Base-by-base conservation (phyloP, 35 echinoderm and acorn worm genomes). In the Heliocidaris erythrogramma region DNA sequence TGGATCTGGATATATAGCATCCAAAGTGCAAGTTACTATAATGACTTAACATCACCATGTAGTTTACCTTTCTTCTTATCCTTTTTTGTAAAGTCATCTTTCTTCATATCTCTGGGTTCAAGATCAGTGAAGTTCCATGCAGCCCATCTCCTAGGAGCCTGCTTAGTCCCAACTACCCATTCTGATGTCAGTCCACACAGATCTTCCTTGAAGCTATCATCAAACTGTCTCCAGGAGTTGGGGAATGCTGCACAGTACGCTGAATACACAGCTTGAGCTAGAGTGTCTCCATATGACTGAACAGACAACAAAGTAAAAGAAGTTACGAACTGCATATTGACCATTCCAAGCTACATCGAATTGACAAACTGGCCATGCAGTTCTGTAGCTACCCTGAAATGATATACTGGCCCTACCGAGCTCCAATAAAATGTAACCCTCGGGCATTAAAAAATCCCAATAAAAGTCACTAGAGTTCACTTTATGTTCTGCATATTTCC, bases 171-270 rank as follows among this genome's bases (percentile, higher is more conserved):
- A 42, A 93, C 95, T 0, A 99, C 94, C 98, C 98, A 99, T 90
- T 96, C 94, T 27, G 94, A 95, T 13, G 98, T 97, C 91, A 99
- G 88, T 61, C 90, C 90, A 95, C 98, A 99, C 5, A 99, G 94
- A 47, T 95, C 96, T 71, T 89, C 86, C 27, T 96, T 97, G 94
- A 99, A 99, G 59, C 97, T 94, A 56, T 95, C 96, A 60, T 97
- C 95, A 97, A 99, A 99, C 91, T 99, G 98, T 85, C 97, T 86
- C 98, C 98, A 99, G 3, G 98, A 99, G 95, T 97, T 96, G 16
- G 98, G 98, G 88, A 99, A 99, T 0, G 98, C 98, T 12, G 97
- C 97, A 94, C 98, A 99, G 95, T 97, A 99, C 48, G 97, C 65
- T 24, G 95, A 60, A 85, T 99, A 99, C 47, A 99, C 88, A 48